Evolutionary conservation across 2,888 invertebrate genomes (phyloP).

Genomic region (Coenonympha arcania): DNA sequence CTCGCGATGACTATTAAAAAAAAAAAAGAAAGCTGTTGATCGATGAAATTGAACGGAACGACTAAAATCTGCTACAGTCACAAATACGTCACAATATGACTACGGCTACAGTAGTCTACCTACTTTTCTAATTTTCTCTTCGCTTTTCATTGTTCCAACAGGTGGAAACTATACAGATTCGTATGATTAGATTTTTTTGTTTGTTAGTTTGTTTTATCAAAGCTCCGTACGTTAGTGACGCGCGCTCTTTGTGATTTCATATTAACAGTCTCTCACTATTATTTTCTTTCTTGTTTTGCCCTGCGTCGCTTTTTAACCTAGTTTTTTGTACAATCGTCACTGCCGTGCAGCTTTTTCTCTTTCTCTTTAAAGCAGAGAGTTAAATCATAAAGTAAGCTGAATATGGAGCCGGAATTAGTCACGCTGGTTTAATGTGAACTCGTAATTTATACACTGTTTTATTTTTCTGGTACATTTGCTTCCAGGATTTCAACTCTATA

Average conservation of each 20-base stretch:
- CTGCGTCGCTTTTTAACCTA: conserved; percentile 5
- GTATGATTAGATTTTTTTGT: background rate
- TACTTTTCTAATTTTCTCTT: too few relatives aligned
- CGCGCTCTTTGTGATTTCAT: conserved; percentile 5
- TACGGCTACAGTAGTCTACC: too few relatives aligned
- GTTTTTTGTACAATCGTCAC: conserved; percentile 6
- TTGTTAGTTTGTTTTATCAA: conserved; percentile 1
- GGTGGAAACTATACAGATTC: too few relatives aligned
- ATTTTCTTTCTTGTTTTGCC: conserved; percentile 6
- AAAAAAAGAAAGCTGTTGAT: too few relatives aligned
- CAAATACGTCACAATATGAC: too few relatives aligned
- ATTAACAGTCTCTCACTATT: conserved; percentile 6
- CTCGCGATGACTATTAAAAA: too few relatives aligned
- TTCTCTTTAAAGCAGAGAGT: conserved; percentile 1
- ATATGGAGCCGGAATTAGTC: conserved; percentile 2
- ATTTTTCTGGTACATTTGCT: background rate
- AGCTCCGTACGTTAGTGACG: background rate
- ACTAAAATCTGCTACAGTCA: too few relatives aligned
- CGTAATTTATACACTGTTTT: background rate
- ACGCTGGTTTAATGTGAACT: background rate
- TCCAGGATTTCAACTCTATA: background rate
- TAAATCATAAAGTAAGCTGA: conserved; percentile 2
- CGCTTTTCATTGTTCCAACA: too few relatives aligned
- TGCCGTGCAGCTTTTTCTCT: conserved; percentile 1
- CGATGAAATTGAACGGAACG: too few relatives aligned